These are phyloP conservation scores for Aphaenogaster floridana DNA, from an alignment of 1,140 invertebrate species.

Conservation along the genomic window DNA sequence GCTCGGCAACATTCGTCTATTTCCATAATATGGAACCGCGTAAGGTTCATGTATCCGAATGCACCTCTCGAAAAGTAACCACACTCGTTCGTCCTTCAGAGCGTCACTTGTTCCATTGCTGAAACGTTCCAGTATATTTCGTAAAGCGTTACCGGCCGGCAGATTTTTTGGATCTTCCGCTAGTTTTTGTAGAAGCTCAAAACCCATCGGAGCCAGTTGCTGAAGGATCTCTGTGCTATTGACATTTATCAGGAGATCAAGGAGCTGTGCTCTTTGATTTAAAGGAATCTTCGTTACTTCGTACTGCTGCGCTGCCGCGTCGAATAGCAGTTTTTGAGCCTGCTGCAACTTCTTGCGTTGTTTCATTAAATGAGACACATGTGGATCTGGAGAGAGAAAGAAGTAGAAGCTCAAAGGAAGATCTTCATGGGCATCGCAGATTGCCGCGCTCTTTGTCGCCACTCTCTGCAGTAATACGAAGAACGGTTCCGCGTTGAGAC, in stretches of 20 bases:
- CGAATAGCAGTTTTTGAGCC: constrained; percentile 78
- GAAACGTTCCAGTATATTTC: constrained; percentile 83
- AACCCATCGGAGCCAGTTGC: constrained; percentile 77
- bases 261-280: constrained; percentile 84
- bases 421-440: constrained; percentile 89
- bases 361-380: constrained; percentile 81
- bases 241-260: constrained; percentile 86
- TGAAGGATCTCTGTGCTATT: constrained; percentile 87
- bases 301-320: constrained; percentile 69
- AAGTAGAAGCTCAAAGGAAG: constrained; percentile 87
- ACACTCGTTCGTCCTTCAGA: constrained; percentile 80
- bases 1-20: constrained; percentile 70
- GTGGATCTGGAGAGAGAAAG: constrained; percentile 86
- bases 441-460: constrained; percentile 84
- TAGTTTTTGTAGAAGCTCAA: constrained; percentile 72
- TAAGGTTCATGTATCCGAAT: constrained; percentile 71
- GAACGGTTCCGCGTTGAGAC: constrained; percentile 74
- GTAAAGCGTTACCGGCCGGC: constrained; percentile 77
- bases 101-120: constrained; percentile 81
- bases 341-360: constrained; percentile 78
- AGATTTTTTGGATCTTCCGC: constrained; percentile 56
- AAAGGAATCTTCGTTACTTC: constrained; percentile 79
- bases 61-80: constrained; percentile 80
- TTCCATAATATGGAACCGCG: constrained; percentile 63
- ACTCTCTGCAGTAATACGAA: constrained; percentile 81